Base-by-base conservation (phyloP, 2,113 vertebrate species). In the Oxygymnocypris stewartii region DNA sequence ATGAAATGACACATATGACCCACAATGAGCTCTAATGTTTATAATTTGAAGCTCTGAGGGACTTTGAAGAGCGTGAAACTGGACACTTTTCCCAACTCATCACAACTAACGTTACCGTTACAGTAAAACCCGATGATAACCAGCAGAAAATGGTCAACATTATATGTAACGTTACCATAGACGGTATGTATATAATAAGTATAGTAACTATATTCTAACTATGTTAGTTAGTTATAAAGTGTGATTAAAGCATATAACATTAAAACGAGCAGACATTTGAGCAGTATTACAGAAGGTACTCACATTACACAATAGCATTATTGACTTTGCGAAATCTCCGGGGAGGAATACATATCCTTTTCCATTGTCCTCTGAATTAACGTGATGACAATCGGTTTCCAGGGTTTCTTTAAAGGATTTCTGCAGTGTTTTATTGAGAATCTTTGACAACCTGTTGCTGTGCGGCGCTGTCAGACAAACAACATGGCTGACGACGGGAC, bases 401-500 rank as follows among this genome's bases (percentile, higher is more conserved):
- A 2, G 69, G 2, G 47, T 6, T 57, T 28, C 31, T 51, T 31
- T 35, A 63, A 71, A 61, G 35, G 10, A 37, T 42, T 49, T 25
- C 80, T 28, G 23, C 10, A 49, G 1, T 31, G 57, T 51, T 86
- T 71, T 35, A 47, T 47, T 37, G n/a, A 25, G 61, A 76, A 76
- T 81, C n/a, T 37, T 59, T 85, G 87, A 82, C 44, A 85, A 87
- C 88, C 88, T 89, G 88, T 89, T 87, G 88, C 88, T 42, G 61
- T 42, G 73, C 31, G 31, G 44, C 67, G 82, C 88, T 89, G 85
- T 89, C 88, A 89, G 57, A 82, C 31, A 87, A 40, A 87, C 88
- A 89, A 89, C 71, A 89, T 89, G 88, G 88, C 88, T 77, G 88
- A 81, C 88, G 67, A 74, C 49, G 49, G 23, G 82, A 59, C 35